Conservation (phyloP, 2,113 vertebrate genomes). For the Gallinago jamesoni region DNA sequence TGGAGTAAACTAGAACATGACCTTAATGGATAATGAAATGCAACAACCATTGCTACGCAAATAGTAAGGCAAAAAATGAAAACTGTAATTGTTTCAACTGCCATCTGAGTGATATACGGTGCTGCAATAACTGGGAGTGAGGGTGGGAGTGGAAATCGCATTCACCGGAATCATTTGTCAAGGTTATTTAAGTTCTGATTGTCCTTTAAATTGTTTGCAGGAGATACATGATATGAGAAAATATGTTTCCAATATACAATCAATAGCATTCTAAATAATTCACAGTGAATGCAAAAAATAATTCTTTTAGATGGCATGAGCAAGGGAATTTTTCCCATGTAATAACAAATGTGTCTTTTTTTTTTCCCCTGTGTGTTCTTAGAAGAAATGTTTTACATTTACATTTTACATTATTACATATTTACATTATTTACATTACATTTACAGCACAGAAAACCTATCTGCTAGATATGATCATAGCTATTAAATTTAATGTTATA, state of each 20-base stretch:
- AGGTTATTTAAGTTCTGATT: neutral
- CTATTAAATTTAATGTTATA: neutral
- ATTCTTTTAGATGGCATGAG: neutral
- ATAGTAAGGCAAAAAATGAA: constrained; percentile 10
- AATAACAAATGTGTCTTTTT: neutral
- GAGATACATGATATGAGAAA: neutral
- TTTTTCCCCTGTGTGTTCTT: neutral
- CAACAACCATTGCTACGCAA: neutral
- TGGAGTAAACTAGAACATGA: constrained; percentile 19
- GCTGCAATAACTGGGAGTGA: neutral
- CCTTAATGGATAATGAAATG: constrained; percentile 45
- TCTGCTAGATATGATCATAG: neutral
- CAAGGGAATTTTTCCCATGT: neutral
- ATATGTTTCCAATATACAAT: neutral
- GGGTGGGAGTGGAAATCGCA: neutral
- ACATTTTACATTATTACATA: too few species aligned
- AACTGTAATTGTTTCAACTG: neutral
- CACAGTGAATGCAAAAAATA: neutral
- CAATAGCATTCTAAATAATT: neutral
- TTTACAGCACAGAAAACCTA: neutral
- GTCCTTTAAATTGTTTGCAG: neutral
- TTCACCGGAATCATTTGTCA: neutral
- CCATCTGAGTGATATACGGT: neutral
- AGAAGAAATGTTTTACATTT: neutral
- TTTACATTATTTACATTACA: too few species aligned